Conservation (phyloP, 2,888 invertebrate genomes). For the Folsomia manolachei region DNA sequence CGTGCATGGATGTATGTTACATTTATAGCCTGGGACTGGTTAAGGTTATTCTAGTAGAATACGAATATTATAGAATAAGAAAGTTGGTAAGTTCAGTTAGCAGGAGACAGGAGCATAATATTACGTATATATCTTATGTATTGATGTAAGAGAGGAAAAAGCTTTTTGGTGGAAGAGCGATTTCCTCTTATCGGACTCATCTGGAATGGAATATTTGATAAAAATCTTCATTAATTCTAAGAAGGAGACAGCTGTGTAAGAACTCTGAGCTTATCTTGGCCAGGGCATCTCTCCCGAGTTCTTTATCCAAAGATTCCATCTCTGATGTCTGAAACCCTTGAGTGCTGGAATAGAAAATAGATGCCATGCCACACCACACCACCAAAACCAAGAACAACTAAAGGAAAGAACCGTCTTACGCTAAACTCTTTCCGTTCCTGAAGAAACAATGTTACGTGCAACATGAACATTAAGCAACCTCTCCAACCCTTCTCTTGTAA, state of each 20-base stretch:
- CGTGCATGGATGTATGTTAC: background rate
- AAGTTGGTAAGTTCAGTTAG: too few relatives aligned
- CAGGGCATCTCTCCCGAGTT: slow-evolving; percentile 49
- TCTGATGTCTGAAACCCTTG: slow-evolving; percentile 48
- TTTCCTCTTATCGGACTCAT: slow-evolving; percentile 48
- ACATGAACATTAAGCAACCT: slow-evolving; percentile 18
- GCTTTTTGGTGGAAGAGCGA: slow-evolving; percentile 39
- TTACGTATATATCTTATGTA: slow-evolving; percentile 13
- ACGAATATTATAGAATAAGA: too few relatives aligned
- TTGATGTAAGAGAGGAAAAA: slow-evolving; percentile 17
- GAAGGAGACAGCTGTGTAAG: slow-evolving; percentile 51
- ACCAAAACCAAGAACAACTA: too few relatives aligned
- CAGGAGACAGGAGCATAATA: background rate
- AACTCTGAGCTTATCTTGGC: slow-evolving; percentile 46
- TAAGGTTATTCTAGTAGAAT: too few relatives aligned
- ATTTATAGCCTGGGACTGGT: too few relatives aligned
- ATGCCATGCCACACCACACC: slow-evolving; percentile 28
- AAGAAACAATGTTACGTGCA: slow-evolving; percentile 13
- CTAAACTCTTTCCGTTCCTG: background rate
- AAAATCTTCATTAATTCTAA: slow-evolving; percentile 51
- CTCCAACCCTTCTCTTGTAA: background rate
- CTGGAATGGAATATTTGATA: slow-evolving; percentile 51
- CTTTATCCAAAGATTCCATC: slow-evolving; percentile 50
- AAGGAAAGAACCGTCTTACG: background rate
- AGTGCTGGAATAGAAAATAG: slow-evolving; percentile 34